Evolutionary conservation across 2,797 vertebrate species (phyloP), one percentile per base, ranked within the genome.

Genomic region (Dryobates pubescens): DNA sequence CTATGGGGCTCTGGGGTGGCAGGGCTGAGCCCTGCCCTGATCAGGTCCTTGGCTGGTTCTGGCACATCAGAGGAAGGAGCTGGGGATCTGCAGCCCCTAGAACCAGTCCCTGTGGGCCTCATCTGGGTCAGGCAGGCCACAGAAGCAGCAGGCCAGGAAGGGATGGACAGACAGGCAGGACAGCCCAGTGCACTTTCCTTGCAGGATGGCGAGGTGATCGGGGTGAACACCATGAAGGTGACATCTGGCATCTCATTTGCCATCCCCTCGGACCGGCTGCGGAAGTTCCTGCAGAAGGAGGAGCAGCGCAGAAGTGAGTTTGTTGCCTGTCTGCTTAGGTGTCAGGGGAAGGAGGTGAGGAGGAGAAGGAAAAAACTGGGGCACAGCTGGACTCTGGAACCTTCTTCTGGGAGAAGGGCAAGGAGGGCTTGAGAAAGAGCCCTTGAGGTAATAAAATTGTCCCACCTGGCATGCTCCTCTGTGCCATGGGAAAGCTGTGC

Each of bases 221-320:
- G 99, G 4, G 99, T 99, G 95, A 99, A 99, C 96, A 99, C 99
- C 34, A 99, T 99, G 98, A 99, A 99, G 96, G 99, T 99, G 95
- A 99, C 99, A 0, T 97, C 99, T 0, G 99, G 99, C 61, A 99
- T 99, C 96, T 99, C 99, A 29, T 99, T 99, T 74, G 99, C 99
- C 71, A 99, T 99, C 93, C 99, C 99, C 5, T 99, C 99, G 0
- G 99, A 99, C 94, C 98, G 97, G 8, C 91, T 99, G 70, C 97
- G 96, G 78, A 95, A 97, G 65, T 99, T 99, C 95, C 98, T 99
- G 14, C 97, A 98, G 65, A 97, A 97, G 89, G 98, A 98, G n/a
- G 94, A 98, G 63, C 98, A 98, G 73, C 97, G 90, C 76, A 98
- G 97, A 78, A 97, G 98, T 98, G 96, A 97, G 97, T 93, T 8